Base-by-base conservation (phyloP, 2,113 vertebrate species). In the Albula glossodonta region DNA sequence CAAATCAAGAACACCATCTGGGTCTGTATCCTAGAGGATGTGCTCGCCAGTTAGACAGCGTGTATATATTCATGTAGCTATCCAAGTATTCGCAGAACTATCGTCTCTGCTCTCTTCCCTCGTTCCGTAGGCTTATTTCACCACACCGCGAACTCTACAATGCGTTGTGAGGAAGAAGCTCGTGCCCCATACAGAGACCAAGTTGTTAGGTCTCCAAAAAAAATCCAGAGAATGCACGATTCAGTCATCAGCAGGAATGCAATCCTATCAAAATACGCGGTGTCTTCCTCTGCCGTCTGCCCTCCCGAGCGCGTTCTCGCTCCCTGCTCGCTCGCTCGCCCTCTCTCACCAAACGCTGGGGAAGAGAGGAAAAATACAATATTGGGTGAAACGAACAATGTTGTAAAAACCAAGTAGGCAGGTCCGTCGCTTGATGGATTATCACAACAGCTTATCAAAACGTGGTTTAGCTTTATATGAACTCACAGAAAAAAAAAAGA, bases 351-450 rank as follows among this genome's bases (percentile, higher is more conserved):
- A 83, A 91, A 87, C 70, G 78, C 82, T 86, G 86, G 86, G n/a
- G 88, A 86, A 86, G 87, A 86, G 89, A 88, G 88, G 63, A 87
- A 84, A 85, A 80, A 81, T 90, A 90, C 80, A 90, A 87, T 52
- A 84, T 89, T 84, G 89, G 85, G 82, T 88, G 83, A 86, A 82
- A 50, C 57, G 81, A 82, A 84, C 70, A 88, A 88, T 88, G 86
- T 83, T 83, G 91, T 86, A 51, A 82, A 89, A 88, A 92, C 87
- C 89, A 88, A 86, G 92, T 89, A 90, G 91, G 93, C 82, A 92
- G 93, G 84, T 88, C 92, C 83, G 88, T 89, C 89, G 88, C 87
- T 89, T 92, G 90, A 94, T 91, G 90, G 92, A 93, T 91, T 85
- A 89, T 87, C 90, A 87, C 87, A 70, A 81, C 87, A 87, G 91